Conservation (phyloP, 2,113 vertebrate genomes). For the Ardeotis arabs region DNA sequence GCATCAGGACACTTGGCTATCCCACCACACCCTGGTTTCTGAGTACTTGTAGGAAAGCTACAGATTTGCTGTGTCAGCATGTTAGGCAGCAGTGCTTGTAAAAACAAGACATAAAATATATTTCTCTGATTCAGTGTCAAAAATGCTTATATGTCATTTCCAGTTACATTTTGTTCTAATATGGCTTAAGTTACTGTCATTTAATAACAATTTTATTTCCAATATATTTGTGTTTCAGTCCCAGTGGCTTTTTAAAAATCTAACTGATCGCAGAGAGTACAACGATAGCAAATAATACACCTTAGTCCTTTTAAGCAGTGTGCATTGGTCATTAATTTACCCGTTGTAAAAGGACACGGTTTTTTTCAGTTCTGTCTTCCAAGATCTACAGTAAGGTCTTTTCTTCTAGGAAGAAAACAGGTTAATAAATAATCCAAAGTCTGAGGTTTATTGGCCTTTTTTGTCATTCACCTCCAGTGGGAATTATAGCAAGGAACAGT, state of each 20-base stretch:
- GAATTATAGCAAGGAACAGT: constrained; percentile 77
- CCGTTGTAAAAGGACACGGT: neutral
- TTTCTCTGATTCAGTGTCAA: constrained; percentile 21
- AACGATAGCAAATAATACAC: neutral
- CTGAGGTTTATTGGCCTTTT: constrained; percentile 76
- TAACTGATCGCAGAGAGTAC: neutral
- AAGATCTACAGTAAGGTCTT: constrained; percentile 49
- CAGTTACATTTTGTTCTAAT: constrained; percentile 24
- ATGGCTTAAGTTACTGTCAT: constrained; percentile 6
- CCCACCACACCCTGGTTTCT: neutral
- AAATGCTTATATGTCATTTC: neutral
- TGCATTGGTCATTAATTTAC: neutral
- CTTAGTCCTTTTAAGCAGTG: neutral
- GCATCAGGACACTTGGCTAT: neutral
- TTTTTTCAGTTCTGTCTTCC: constrained; percentile 9
- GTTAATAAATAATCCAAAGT: constrained; percentile 72
- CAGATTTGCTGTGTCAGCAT: constrained; percentile 40
- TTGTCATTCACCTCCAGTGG: constrained; percentile 84
- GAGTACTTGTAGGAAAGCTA: neutral
- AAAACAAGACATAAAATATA: constrained; percentile 14
- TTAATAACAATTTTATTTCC: neutral
- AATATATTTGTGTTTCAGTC: neutral
- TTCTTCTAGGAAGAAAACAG: constrained; percentile 71
- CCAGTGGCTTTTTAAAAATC: neutral
- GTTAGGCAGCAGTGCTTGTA: neutral